phyloP scores from a whole-genome alignment of 2,888 invertebrate genomes.

The Bombyx huttoni region DNA sequence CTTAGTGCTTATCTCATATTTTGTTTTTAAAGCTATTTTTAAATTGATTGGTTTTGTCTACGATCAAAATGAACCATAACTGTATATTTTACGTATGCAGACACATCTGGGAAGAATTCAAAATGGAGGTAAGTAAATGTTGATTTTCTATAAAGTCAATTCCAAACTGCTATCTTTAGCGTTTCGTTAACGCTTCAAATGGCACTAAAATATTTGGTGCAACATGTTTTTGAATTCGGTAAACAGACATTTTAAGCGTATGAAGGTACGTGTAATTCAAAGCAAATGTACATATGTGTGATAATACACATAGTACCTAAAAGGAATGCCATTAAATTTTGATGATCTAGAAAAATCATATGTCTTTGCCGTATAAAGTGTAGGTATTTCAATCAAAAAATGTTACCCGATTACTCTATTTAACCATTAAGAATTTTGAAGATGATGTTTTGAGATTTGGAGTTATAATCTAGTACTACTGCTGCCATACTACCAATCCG shows the following conservation, averaged over 20 bases:
- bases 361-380: not conserved
- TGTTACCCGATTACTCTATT: too few relatives aligned
- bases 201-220: conserved; percentile 43
- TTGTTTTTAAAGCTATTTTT: not conserved
- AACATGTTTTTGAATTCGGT: conserved; percentile 19
- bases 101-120: conserved; percentile 33
- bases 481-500: too few relatives aligned
- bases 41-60: not conserved
- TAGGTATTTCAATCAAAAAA: not conserved
- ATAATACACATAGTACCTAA: not conserved
- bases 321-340: not conserved
- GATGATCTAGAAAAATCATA: not conserved
- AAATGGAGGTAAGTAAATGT: conserved; percentile 41
- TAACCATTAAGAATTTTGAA: too few relatives aligned
- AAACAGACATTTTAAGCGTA: conserved; percentile 4
- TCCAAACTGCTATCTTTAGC: conserved; percentile 58
- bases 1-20: too few relatives aligned
- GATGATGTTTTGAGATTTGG: too few relatives aligned
- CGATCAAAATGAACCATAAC: conserved; percentile 20
- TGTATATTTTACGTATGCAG: conserved; percentile 11
- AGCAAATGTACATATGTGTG: not conserved
- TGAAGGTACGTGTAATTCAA: conserved; percentile 8
- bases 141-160: conserved; percentile 49
- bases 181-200: conserved; percentile 54
- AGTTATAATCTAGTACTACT: too few relatives aligned